These are phyloP conservation scores for Octodon degus DNA, from an alignment of 2,113 vertebrate species.

Conservation along the genomic window DNA sequence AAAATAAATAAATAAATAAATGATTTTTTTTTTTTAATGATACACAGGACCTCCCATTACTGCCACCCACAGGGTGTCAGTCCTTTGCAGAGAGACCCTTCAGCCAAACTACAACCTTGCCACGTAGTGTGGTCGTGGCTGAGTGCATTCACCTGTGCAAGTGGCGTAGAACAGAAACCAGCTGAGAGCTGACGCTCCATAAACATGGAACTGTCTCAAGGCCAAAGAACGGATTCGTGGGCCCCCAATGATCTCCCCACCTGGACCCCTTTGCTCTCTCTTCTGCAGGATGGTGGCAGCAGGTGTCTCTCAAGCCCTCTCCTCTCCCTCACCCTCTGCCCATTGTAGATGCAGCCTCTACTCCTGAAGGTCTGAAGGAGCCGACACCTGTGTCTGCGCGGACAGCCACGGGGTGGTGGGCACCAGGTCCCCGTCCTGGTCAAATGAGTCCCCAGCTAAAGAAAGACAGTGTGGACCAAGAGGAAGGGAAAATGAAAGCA, in stretches of 20 bases:
- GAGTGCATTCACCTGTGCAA: not conserved
- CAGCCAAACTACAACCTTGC: not conserved
- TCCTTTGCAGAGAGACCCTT: not conserved
- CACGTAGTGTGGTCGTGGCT: rapidly evolving
- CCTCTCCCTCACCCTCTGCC: not conserved
- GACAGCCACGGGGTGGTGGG: not conserved
- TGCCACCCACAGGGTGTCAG: not conserved
- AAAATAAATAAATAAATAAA: too few species aligned
- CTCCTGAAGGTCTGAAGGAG: not conserved
- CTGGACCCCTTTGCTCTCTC: not conserved
- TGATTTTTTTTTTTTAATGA: too few species aligned
- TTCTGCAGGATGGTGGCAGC: not conserved
- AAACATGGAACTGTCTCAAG: not conserved
- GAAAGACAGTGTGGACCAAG: constrained; percentile 73
- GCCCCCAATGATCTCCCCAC: not conserved
- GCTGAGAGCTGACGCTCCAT: not conserved
- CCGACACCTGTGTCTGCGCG: rapidly evolving
- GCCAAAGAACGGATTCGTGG: not conserved
- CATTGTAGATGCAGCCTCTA: rapidly evolving
- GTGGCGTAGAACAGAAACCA: not conserved
- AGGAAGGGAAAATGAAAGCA: constrained; percentile 54
- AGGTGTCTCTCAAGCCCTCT: not conserved
- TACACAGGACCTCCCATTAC: not conserved
- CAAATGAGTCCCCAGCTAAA: constrained; percentile 69
- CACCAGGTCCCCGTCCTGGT: not conserved